These are phyloP conservation scores for Sinosuthora webbiana DNA, from an alignment of 2,113 vertebrate genomes.

Conservation along the genomic window DNA sequence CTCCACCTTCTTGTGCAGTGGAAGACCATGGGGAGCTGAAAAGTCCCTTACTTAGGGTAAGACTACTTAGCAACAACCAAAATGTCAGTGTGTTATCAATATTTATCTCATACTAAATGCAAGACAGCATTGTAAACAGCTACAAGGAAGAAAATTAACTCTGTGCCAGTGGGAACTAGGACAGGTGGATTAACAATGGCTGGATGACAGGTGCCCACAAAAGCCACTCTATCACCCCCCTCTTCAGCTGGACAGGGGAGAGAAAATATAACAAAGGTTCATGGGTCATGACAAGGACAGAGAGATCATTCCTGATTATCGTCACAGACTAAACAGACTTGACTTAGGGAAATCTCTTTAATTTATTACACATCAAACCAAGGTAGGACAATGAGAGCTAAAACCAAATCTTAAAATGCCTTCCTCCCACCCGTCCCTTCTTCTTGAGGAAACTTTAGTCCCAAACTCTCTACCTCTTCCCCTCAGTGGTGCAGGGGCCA, in stretches of 20 bases:
- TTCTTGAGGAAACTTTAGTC: background rate
- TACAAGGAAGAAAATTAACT: background rate
- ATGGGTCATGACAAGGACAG: background rate
- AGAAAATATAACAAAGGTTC: background rate
- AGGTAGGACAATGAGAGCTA: background rate
- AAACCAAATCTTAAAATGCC: background rate
- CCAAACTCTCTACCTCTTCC: background rate
- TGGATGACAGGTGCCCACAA: background rate
- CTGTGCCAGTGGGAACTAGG: background rate
- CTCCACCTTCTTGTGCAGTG: background rate
- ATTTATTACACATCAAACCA: background rate
- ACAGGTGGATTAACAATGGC: background rate
- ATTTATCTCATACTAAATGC: background rate
- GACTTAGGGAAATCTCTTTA: background rate
- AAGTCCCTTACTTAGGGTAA: background rate
- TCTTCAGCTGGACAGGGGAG: background rate
- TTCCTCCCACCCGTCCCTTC: accelerated
- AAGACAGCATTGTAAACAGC: background rate
- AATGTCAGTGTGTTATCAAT: background rate
- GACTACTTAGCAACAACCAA: background rate
- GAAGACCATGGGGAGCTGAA: background rate
- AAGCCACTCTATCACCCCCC: accelerated
- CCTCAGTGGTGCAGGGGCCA: background rate
- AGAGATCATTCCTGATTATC: background rate
- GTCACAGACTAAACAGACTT: accelerated